Conservation (phyloP, 92 coral and sea anemone genomes). For the Zoanthus sansibaricus region DNA sequence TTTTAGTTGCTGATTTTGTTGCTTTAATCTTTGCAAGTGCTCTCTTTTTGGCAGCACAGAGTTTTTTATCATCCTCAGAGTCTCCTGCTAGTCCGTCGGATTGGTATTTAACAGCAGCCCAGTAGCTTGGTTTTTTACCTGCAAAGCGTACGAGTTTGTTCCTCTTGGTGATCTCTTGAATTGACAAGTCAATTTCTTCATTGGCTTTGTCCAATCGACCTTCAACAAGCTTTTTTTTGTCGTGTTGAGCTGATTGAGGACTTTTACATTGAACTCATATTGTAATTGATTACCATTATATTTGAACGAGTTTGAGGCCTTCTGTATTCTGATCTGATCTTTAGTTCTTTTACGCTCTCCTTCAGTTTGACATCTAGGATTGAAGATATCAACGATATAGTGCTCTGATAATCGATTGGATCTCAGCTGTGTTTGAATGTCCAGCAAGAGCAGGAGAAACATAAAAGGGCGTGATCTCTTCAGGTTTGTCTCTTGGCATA, state of each 20-base stretch:
- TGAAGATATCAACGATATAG: not conserved
- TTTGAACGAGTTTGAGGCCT: conserved; percentile 47
- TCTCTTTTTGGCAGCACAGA: conserved; percentile 50
- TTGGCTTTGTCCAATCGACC: conserved; percentile 38
- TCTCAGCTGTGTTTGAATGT: not conserved
- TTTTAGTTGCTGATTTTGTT: not conserved
- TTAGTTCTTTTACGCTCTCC: not conserved
- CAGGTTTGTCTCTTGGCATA: not conserved
- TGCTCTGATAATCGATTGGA: not conserved
- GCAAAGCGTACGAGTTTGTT: conserved; percentile 60
- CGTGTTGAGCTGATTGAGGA: conserved; percentile 30
- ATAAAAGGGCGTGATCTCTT: not conserved
- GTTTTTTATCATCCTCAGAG: conserved; percentile 58
- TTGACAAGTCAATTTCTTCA: conserved; percentile 29
- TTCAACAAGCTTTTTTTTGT: conserved; percentile 14
- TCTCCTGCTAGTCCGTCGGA: conserved; percentile 58
- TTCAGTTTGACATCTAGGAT: conserved; percentile 3
- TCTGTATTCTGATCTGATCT: conserved; percentile 47
- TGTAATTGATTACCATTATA: conserved; percentile 55
- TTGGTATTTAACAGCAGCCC: conserved; percentile 59
- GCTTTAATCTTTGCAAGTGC: conserved; percentile 42
- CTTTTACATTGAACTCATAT: conserved; percentile 51
- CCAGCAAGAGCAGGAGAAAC: not conserved
- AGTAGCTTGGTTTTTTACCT: conserved; percentile 51
- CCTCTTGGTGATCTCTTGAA: conserved; percentile 28